Evolutionary conservation across 1,140 invertebrate species (phyloP).

Genomic region (Papilio machaon): DNA sequence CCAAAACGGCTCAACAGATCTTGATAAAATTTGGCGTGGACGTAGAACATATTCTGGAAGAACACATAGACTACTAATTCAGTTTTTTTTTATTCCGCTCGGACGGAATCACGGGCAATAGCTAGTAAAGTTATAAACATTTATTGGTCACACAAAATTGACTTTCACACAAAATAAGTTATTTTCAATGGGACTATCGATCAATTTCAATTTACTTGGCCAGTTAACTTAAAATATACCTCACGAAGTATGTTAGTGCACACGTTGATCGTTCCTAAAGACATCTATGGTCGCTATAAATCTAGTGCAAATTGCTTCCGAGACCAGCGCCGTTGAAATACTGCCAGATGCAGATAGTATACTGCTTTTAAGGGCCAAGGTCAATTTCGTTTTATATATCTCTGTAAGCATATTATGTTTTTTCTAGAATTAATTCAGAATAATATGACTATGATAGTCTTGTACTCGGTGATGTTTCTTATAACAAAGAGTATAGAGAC

Average conservation of each 20-base stretch:
- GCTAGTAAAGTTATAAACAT: no score
- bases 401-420: background rate
- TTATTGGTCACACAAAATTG: background rate
- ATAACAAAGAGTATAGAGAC: no score
- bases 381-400: background rate
- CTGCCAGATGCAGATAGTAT: constrained; percentile 32
- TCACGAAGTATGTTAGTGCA: constrained; percentile 30
- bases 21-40: no score
- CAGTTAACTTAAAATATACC: constrained; percentile 31
- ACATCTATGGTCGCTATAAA: constrained; percentile 37
- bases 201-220: constrained; percentile 27
- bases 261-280: constrained; percentile 35
- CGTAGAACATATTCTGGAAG: no score
- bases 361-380: background rate
- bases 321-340: constrained; percentile 36
- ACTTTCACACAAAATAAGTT: background rate
- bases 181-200: background rate
- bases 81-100: no score
- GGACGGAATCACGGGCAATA: no score
- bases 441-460: background rate
- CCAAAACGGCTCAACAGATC: no score
- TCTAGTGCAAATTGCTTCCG: constrained; percentile 36
- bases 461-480: no score
- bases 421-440: background rate
- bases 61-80: no score